Evolutionary conservation across 2,797 vertebrate species (phyloP).

Genomic region (Sebastes nivosus): DNA sequence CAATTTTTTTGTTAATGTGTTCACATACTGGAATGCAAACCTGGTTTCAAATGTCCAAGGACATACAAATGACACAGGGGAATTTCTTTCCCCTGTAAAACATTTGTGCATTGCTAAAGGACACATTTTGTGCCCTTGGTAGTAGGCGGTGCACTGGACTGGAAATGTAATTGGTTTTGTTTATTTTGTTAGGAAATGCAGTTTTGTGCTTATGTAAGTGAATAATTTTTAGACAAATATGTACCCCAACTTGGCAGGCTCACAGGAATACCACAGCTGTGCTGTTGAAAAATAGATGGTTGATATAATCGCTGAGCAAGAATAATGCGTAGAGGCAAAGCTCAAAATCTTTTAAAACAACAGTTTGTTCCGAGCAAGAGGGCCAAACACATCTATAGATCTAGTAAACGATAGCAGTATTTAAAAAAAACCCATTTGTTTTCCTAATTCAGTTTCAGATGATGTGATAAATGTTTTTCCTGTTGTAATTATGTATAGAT

Average conservation of each 20-base stretch:
- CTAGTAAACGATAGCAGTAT: constrained; percentile 12
- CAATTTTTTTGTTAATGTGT: neutral
- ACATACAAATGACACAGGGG: neutral
- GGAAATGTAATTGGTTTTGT: constrained; percentile 67
- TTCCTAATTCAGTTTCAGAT: constrained; percentile 37
- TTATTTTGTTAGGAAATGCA: constrained; percentile 66
- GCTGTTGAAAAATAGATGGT: constrained; percentile 54
- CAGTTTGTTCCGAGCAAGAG: constrained; percentile 27
- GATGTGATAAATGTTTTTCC: constrained; percentile 46
- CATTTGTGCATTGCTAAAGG: constrained; percentile 32
- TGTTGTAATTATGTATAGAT: constrained; percentile 35
- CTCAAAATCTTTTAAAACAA: constrained; percentile 47
- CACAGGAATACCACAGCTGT: constrained; percentile 75
- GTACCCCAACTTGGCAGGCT: constrained; percentile 59
- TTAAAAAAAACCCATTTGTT: constrained; percentile 9
- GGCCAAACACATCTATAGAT: constrained; percentile 9
- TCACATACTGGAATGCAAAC: neutral
- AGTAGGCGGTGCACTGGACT: constrained; percentile 48
- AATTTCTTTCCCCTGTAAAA: neutral
- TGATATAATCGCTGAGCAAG: constrained; percentile 62
- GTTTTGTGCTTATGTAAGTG: constrained; percentile 74
- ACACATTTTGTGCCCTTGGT: constrained; percentile 50
- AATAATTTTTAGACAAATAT: constrained; percentile 67
- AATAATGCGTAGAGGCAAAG: constrained; percentile 41
- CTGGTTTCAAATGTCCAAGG: constrained; percentile 15